These are phyloP conservation scores for Schizopygopsis malacanthus DNA, from an alignment of 2,797 vertebrate species.

Conservation along the genomic window DNA sequence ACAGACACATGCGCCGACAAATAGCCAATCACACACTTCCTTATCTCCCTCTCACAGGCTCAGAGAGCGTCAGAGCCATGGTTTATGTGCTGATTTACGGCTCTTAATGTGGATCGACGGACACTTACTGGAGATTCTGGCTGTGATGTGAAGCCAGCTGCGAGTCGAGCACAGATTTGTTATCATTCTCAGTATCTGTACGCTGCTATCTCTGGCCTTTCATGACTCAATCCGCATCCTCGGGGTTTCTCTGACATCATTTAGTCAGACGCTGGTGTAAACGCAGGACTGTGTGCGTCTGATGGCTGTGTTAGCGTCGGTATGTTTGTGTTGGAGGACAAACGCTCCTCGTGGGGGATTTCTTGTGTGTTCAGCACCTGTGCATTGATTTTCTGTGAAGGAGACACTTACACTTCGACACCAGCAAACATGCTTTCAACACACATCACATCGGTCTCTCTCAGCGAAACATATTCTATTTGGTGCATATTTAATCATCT, in stretches of 20 bases:
- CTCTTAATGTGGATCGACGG: constrained; percentile 5
- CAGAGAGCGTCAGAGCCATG: constrained; percentile 2
- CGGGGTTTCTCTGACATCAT: not conserved
- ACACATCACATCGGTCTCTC: not conserved
- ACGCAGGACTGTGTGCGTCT: not conserved
- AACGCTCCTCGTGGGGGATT: not conserved
- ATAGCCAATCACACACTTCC: constrained; percentile 56
- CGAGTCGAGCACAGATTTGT: not conserved
- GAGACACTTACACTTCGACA: not conserved
- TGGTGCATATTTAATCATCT: not conserved
- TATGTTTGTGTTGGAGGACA: not conserved
- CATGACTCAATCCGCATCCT: constrained; percentile 5
- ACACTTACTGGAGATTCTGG: not conserved
- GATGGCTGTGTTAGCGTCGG: not conserved
- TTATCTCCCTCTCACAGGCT: constrained; percentile 59
- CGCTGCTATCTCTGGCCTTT: constrained; percentile 17
- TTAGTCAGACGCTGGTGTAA: constrained; percentile 9
- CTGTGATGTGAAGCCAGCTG: not conserved
- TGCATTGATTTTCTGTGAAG: not conserved
- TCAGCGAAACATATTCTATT: not conserved
- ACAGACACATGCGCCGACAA: constrained; percentile 12
- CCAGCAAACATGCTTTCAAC: not conserved
- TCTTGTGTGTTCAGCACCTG: not conserved
- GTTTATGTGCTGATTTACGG: constrained; percentile 1
- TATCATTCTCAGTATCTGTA: not conserved